Base-by-base conservation (phyloP, 2,113 vertebrate species). In the Paratilapia polleni region DNA sequence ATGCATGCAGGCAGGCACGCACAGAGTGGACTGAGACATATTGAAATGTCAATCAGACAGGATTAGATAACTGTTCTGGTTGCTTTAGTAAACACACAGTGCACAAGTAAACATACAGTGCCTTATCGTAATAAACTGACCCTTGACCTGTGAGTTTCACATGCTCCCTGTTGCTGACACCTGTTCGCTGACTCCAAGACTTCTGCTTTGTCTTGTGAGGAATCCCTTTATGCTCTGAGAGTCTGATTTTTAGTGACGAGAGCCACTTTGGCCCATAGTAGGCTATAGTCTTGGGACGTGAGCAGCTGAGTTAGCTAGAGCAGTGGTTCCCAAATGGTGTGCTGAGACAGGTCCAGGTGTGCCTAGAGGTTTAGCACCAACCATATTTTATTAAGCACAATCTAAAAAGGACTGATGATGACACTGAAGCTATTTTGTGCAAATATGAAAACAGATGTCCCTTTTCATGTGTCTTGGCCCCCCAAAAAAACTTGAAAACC, bases 181-280 rank as follows among this genome's bases (percentile, higher is more conserved):
- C 24, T 12, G 24, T n/a, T 83, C 5, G 2, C 19, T 31, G 41
- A 34, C 7, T 68, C 76, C 24, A 22, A 75, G 61, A 19, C 38
- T 52, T 83, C 34, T 61, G 26, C 74, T 28, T 64, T 73, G 26
- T 83, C 81, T 38, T 80, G 77, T 78, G 77, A 83, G 62, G 68
- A 56, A 14, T 84, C 63, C 41, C 61, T 82, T 19, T 22, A 41
- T 34, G 54, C 31, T 76, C 19, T 1, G 43, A 31, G 52, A 60
- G 66, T 66, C 57, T 81, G 78, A 31, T 8, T 49, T 76, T 83
- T 80, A 8, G 57, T 56, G 66, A 38, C 79, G 24, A 77, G 15
- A 76, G 56, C 59, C 62, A 61, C 41, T 81, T 74, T 10, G 61
- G 28, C 22, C 60, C 28, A 13, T 15, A 49, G 19, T 24, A 13